phyloP scores from a whole-genome alignment of 2,113 vertebrate species.

The Triplophysa tibetana region DNA sequence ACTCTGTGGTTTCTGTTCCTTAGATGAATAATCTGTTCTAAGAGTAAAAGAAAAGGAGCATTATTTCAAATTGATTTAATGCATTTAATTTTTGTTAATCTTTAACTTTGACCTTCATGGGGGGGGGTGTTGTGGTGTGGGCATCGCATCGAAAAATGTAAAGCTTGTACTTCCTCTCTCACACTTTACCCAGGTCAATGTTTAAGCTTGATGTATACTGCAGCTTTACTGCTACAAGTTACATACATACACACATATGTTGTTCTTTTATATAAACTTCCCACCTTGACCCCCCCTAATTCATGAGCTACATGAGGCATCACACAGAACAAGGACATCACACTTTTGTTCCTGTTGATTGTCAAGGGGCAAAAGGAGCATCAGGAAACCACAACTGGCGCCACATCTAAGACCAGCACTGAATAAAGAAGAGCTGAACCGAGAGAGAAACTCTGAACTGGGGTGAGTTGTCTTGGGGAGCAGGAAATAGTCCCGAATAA shows the following conservation, averaged over 20 bases:
- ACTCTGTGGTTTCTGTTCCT: neutral
- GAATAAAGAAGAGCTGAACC: slow-evolving; percentile 37
- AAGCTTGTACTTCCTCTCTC: neutral
- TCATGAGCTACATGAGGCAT: neutral
- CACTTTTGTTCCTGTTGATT: slow-evolving; percentile 52
- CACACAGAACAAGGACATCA: slow-evolving; percentile 42
- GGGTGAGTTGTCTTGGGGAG: slow-evolving; percentile 34
- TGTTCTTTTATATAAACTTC: neutral
- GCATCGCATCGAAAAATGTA: neutral
- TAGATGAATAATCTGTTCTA: neutral
- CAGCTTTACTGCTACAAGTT: neutral
- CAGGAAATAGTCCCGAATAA: slow-evolving; percentile 52
- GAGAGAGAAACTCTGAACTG: slow-evolving; percentile 20
- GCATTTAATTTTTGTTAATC: neutral
- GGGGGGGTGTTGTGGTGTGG: too few relatives aligned
- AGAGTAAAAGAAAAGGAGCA: neutral
- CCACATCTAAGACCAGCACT: slow-evolving; percentile 42
- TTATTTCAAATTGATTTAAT: neutral
- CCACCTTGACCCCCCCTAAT: slow-evolving; percentile 23
- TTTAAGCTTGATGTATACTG: neutral
- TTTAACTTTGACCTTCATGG: too few relatives aligned
- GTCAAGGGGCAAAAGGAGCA: slow-evolving; percentile 15
- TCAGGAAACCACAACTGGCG: slow-evolving; percentile 50
- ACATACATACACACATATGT: neutral
- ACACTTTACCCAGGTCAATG: neutral